Conservation (phyloP, 1,140 invertebrate genomes). For the Temnothorax curvispinosus region DNA sequence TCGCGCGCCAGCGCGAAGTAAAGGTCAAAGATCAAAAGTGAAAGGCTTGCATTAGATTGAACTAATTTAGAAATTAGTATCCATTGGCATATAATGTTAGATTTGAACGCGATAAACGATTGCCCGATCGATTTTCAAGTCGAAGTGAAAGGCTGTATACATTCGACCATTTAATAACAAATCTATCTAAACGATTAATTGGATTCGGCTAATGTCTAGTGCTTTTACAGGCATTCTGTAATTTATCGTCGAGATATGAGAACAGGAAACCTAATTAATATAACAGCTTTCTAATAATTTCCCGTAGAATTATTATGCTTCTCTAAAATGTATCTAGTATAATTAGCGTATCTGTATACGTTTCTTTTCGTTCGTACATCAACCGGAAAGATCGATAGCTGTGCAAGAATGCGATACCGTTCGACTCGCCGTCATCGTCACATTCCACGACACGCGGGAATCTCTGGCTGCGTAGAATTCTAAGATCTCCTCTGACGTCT, state of each 20-base stretch:
- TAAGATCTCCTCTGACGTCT: conserved; percentile 83
- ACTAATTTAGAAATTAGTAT: conserved; percentile 54
- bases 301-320: background rate
- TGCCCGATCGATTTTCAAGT: conserved; percentile 38
- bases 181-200: conserved; percentile 54
- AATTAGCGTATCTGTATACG: background rate
- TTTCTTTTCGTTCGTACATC: conserved; percentile 10
- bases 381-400: conserved; percentile 22
- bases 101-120: conserved; percentile 47
- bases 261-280: conserved; percentile 51
- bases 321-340: conserved; percentile 1
- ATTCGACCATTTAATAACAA: conserved; percentile 34
- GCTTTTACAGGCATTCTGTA: conserved; percentile 12
- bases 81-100: conserved; percentile 45
- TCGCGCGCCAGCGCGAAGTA: background rate
- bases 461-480: conserved; percentile 82
- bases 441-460: conserved; percentile 76
- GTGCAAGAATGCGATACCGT: conserved; percentile 54
- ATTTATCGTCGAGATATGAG: conserved; percentile 43
- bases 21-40: conserved; percentile 53
- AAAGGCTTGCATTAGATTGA: conserved; percentile 50
- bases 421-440: conserved; percentile 65
- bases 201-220: conserved; percentile 48
- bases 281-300: conserved; percentile 50
- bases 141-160: conserved; percentile 47